A percentile compares a stretch with the other conserved stretches of the same genome.
These are phyloP conservation scores for Furcula furcula DNA, from an alignment of 2,888 invertebrate species.

Conservation along the genomic window DNA sequence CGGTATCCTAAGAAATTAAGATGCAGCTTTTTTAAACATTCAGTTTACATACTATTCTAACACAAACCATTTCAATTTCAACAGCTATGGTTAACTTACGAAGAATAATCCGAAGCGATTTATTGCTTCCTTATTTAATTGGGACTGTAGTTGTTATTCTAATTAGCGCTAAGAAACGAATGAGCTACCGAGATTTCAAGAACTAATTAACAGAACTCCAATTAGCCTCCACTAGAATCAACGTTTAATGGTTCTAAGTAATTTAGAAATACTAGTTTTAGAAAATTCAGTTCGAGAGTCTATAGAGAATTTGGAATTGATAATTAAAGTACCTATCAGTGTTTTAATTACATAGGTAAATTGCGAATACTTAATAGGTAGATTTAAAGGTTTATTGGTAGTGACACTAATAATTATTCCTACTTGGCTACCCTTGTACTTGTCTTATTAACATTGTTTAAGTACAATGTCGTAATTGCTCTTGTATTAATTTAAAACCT, in stretches of 20 bases:
- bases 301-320: not conserved
- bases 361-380: not conserved
- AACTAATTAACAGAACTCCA: conserved; percentile 32
- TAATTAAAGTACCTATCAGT: not conserved
- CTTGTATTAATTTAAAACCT: not conserved
- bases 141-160: conserved; percentile 27
- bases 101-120: conserved; percentile 21
- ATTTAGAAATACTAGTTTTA: conserved; percentile 10
- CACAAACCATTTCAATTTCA: too few species aligned
- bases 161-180: conserved; percentile 23
- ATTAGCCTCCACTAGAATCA: conserved; percentile 25
- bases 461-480: not conserved
- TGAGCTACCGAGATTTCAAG: conserved; percentile 30
- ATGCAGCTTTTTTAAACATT: too few species aligned
- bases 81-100: too few species aligned
- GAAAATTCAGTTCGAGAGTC: not conserved
- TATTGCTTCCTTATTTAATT: conserved; percentile 26
- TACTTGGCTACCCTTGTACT: not conserved
- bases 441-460: not conserved
- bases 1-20: too few species aligned
- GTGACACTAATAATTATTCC: not conserved
- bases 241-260: conserved; percentile 23
- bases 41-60: too few species aligned
- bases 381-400: not conserved
- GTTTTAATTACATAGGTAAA: not conserved